These are phyloP conservation scores for Manis javanica DNA, from an alignment of 2,797 vertebrate species.

Conservation along the genomic window DNA sequence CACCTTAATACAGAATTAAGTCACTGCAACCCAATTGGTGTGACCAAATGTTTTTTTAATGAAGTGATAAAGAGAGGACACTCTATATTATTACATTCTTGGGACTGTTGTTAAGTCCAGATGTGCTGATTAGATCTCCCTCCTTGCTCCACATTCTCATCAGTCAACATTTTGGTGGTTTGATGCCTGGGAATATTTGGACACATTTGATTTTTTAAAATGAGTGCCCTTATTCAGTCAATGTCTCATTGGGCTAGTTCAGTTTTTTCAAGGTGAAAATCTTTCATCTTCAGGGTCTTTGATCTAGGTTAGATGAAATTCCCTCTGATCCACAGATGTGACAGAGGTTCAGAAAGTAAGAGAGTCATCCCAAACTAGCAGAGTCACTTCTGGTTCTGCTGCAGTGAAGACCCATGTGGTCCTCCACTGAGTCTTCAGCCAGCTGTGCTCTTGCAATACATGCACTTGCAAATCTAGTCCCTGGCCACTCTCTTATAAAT, in stretches of 20 bases:
- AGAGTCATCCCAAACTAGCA: constrained; percentile 29
- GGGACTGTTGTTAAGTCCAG: neutral
- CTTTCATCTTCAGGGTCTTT: constrained; percentile 76
- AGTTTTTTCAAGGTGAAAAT: constrained; percentile 73
- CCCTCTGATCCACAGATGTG: constrained; percentile 71
- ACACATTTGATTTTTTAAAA: constrained; percentile 68
- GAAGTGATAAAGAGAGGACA: neutral
- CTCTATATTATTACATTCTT: neutral
- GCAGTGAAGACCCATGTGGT: constrained; percentile 1
- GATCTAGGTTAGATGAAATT: constrained; percentile 72
- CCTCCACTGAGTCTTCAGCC: constrained; percentile 1
- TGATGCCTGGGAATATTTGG: constrained; percentile 22
- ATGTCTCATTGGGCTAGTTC: constrained; percentile 66
- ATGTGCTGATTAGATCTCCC: neutral
- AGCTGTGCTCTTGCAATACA: constrained; percentile 31
- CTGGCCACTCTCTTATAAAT: neutral
- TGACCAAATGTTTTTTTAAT: constrained; percentile 3
- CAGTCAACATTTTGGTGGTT: constrained; percentile 17
- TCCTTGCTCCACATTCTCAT: constrained; percentile 44
- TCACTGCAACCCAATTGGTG: neutral
- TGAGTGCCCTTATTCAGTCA: constrained; percentile 61
- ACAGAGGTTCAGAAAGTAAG: constrained; percentile 50
- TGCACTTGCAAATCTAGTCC: neutral
- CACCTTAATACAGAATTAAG: neutral
- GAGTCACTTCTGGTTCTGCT: constrained; percentile 59